Conservation (phyloP, 2,888 invertebrate species). For the Theretra japonica region DNA sequence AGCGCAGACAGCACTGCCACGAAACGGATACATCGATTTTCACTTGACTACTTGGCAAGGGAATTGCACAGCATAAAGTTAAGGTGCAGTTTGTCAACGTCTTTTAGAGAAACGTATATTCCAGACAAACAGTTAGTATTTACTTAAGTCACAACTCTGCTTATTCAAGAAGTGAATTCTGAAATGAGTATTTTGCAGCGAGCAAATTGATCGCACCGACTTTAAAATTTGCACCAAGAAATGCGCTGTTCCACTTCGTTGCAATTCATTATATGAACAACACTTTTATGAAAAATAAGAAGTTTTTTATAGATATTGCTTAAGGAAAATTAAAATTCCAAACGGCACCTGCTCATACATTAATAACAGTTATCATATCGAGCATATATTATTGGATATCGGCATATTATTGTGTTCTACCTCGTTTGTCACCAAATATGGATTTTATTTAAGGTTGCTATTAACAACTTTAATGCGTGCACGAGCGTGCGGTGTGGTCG, state of each 20-base stretch:
- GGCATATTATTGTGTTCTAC: neutral
- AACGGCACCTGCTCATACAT: too few relatives aligned
- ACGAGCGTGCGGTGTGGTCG: slow-evolving; percentile 7
- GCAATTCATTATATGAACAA: neutral
- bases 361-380: neutral
- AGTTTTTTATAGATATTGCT: neutral
- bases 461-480: neutral
- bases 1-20: neutral
- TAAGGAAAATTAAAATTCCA: neutral
- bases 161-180: neutral
- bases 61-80: neutral
- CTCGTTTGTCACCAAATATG: neutral
- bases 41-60: neutral
- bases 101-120: slow-evolving; percentile 1
- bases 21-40: slow-evolving; percentile 23
- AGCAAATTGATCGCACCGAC: slow-evolving; percentile 1
- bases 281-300: neutral
- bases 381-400: neutral
- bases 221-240: neutral
- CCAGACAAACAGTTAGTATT: slow-evolving; percentile 2
- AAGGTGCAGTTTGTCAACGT: slow-evolving; percentile 7
- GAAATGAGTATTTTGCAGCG: neutral
- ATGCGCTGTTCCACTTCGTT: neutral
- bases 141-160: neutral
- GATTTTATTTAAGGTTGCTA: neutral